These are phyloP conservation scores for Hypolimnas misippus DNA, from an alignment of 2,888 invertebrate genomes.

Conservation along the genomic window DNA sequence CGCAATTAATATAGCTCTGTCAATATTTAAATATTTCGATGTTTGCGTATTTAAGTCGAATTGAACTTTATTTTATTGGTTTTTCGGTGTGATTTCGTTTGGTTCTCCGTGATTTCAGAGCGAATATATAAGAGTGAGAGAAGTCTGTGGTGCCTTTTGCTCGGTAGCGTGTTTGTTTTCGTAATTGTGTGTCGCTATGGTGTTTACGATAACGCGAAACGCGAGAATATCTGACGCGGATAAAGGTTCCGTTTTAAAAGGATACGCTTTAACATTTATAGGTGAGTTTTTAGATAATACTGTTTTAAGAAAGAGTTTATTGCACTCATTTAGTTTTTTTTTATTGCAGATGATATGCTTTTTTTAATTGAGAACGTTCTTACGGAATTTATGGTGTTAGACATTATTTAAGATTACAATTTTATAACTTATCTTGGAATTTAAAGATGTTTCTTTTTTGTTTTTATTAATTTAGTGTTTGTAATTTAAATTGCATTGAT, in stretches of 20 bases:
- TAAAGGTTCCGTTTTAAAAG: conserved; percentile 52
- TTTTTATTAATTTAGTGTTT: too few relatives aligned
- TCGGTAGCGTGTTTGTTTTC: conserved; percentile 26
- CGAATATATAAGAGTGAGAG: conserved; percentile 22
- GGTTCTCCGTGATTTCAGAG: conserved; percentile 7
- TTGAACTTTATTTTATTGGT: conserved; percentile 17
- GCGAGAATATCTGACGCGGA: conserved; percentile 36
- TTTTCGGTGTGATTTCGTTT: background rate
- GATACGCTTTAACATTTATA: conserved; percentile 52
- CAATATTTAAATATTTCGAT: conserved; percentile 26
- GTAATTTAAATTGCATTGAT: too few relatives aligned
- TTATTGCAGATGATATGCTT: background rate
- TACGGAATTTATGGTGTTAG: too few relatives aligned
- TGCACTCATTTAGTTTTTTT: background rate
- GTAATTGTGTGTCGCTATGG: conserved; percentile 49
- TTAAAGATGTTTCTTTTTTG: too few relatives aligned
- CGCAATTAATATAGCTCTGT: conserved; percentile 25
- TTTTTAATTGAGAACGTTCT: too few relatives aligned
- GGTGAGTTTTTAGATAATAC: conserved; percentile 48
- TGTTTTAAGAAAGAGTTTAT: background rate
- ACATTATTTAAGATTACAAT: too few relatives aligned
- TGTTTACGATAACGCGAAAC: conserved; percentile 51
- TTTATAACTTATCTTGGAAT: too few relatives aligned
- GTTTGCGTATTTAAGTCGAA: conserved; percentile 9
- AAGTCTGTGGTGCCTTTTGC: conserved; percentile 22